Conservation (phyloP, 2,797 vertebrate species). For the Manis javanica region DNA sequence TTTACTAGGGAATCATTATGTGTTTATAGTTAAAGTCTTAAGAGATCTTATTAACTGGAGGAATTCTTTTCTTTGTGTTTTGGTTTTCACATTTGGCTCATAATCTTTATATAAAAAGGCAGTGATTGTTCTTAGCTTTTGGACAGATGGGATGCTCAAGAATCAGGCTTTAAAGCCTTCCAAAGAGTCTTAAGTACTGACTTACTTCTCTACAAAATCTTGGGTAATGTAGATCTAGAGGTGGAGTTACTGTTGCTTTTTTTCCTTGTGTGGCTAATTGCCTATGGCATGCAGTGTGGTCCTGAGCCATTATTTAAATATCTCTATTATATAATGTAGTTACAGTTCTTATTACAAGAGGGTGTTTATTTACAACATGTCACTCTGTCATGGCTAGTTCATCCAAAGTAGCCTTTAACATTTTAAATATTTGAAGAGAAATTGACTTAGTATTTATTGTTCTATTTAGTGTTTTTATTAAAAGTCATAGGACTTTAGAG, state of each 20-base stretch:
- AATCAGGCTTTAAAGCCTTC: slow-evolving; percentile 46
- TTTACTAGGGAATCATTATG: slow-evolving; percentile 42
- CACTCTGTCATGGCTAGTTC: slow-evolving; percentile 62
- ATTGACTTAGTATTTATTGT: slow-evolving; percentile 68
- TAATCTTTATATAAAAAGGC: slow-evolving; percentile 52
- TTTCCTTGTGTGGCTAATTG: not conserved
- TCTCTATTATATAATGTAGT: slow-evolving; percentile 29
- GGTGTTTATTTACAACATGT: slow-evolving; percentile 61
- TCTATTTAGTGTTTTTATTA: slow-evolving; percentile 65
- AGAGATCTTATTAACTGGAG: slow-evolving; percentile 46
- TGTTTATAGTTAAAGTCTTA: slow-evolving; percentile 38
- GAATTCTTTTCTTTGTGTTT: slow-evolving; percentile 50
- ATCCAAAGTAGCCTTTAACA: slow-evolving; percentile 68
- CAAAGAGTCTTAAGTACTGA: not conserved
- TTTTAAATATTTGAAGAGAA: slow-evolving; percentile 72
- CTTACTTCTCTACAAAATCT: not conserved
- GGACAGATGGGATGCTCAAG: not conserved
- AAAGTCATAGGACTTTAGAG: slow-evolving; percentile 52
- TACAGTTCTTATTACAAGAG: slow-evolving; percentile 64
- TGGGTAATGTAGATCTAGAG: not conserved
- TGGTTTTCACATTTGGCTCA: slow-evolving; percentile 41
- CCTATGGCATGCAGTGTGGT: not conserved
- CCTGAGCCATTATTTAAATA: slow-evolving; percentile 36
- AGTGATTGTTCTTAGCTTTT: slow-evolving; percentile 4
- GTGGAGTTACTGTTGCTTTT: not conserved